phyloP scores from a whole-genome alignment of 2,888 invertebrate genomes.

The Acrocera orbiculus region DNA sequence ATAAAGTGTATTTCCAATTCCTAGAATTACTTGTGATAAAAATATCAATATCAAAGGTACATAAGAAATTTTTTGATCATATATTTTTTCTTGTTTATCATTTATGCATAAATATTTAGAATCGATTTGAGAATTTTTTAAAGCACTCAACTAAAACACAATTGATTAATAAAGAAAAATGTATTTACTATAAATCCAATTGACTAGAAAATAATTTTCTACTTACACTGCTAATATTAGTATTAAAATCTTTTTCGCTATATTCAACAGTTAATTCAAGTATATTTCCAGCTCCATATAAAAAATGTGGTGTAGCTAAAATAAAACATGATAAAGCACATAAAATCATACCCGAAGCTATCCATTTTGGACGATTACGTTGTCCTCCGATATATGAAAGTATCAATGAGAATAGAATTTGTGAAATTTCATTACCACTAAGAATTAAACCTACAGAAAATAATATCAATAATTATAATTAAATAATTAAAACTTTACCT shows the following conservation, averaged over 20 bases:
- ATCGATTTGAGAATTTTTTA: too few species aligned
- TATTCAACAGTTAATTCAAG: slow-evolving; percentile 29
- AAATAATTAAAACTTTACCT: slow-evolving; percentile 30
- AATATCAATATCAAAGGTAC: slow-evolving; percentile 43
- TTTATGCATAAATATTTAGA: too few species aligned
- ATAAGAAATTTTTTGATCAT: slow-evolving; percentile 31
- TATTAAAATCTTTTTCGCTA: too few species aligned
- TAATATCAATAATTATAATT: not conserved
- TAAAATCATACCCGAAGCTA: slow-evolving; percentile 43
- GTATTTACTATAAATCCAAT: slow-evolving; percentile 12
- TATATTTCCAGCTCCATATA: slow-evolving; percentile 40
- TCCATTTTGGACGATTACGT: slow-evolving; percentile 47
- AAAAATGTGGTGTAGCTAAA: slow-evolving; percentile 40
- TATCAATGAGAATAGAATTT: slow-evolving; percentile 42
- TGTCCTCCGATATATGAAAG: slow-evolving; percentile 47
- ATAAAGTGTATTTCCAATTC: slow-evolving; percentile 47
- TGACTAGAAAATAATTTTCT: too few species aligned
- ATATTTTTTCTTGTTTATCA: slow-evolving; percentile 29
- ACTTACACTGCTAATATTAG: too few species aligned
- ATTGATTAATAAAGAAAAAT: slow-evolving; percentile 13
- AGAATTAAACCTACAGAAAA: slow-evolving; percentile 39
- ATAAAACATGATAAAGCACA: slow-evolving; percentile 43
- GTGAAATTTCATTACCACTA: slow-evolving; percentile 51
- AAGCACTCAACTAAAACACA: too few species aligned
- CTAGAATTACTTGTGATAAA: slow-evolving; percentile 48